Evolutionary conservation across 2,888 invertebrate genomes (phyloP).

Genomic region (Lissonota sp.): DNA sequence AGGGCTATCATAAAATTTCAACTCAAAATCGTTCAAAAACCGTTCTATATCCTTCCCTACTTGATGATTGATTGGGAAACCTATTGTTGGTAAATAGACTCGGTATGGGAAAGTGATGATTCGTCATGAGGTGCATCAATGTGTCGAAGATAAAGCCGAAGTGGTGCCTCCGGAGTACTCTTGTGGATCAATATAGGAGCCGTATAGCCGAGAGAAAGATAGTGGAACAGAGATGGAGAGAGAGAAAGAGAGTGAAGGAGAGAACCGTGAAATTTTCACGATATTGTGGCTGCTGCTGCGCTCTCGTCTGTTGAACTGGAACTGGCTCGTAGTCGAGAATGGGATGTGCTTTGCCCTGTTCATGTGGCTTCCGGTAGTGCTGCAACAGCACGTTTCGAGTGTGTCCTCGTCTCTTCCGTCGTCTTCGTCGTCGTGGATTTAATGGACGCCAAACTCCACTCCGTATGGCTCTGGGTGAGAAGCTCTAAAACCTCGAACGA

Average conservation of each 20-base stretch:
- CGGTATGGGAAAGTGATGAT: conserved; percentile 11
- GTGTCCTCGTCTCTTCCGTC: conserved; percentile 49
- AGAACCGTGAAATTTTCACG: conserved; percentile 52
- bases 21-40: neutral
- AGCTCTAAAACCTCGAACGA: conserved; percentile 61
- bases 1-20: too few relatives aligned
- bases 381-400: conserved; percentile 64
- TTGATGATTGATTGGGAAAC: conserved; percentile 12
- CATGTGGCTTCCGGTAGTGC: conserved; percentile 50
- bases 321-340: conserved; percentile 45
- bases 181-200: conserved; percentile 57
- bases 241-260: conserved; percentile 1
- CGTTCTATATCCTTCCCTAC: neutral
- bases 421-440: conserved; percentile 51
- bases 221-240: conserved; percentile 11
- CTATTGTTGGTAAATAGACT: neutral
- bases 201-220: conserved; percentile 21
- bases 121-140: conserved; percentile 25
- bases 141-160: conserved; percentile 19
- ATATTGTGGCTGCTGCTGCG: conserved; percentile 52
- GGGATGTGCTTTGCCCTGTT: conserved; percentile 47
- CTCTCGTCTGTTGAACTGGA: conserved; percentile 37
- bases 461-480: conserved; percentile 34
- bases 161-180: conserved; percentile 27
- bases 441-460: conserved; percentile 57